Percentiles rank a stretch among this genome's conserved stretches.
Conservation (phyloP, 53 echinoderm and acorn worm species). For the Mesocentrotus franciscanus region DNA sequence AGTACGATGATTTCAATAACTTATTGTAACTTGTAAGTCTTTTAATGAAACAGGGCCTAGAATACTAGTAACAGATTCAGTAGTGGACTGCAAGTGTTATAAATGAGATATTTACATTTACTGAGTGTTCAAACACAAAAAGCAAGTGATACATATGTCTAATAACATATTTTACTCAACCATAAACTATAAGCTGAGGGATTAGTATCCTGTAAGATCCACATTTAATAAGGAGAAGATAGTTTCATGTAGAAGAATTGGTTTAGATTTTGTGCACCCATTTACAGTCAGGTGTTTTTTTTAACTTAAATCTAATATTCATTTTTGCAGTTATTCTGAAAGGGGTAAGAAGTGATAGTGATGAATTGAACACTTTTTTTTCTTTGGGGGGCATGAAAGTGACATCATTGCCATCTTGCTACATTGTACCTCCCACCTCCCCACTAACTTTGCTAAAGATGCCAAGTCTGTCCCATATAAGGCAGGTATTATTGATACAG, state of each 20-base stretch:
- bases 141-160: neutral
- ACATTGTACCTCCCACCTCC: neutral
- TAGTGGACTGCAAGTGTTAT: neutral
- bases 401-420: neutral
- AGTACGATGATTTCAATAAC: too few relatives aligned
- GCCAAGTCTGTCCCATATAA: slow-evolving; percentile 17
- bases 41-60: neutral
- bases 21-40: too few relatives aligned
- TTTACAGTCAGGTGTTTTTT: neutral
- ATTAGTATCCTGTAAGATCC: neutral
- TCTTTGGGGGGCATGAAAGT: neutral
- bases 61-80: neutral
- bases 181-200: neutral
- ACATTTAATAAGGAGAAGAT: too few relatives aligned
- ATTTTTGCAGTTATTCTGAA: neutral
- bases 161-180: neutral
- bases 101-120: neutral
- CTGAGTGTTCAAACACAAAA: neutral
- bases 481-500: neutral
- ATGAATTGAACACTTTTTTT: neutral
- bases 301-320: neutral
- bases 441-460: neutral
- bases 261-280: neutral
- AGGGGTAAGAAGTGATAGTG: too few relatives aligned
- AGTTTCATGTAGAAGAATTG: too few relatives aligned